Evolutionary conservation across 2,113 vertebrate genomes (phyloP).

Genomic region (Herpailurus yagouaroundi): DNA sequence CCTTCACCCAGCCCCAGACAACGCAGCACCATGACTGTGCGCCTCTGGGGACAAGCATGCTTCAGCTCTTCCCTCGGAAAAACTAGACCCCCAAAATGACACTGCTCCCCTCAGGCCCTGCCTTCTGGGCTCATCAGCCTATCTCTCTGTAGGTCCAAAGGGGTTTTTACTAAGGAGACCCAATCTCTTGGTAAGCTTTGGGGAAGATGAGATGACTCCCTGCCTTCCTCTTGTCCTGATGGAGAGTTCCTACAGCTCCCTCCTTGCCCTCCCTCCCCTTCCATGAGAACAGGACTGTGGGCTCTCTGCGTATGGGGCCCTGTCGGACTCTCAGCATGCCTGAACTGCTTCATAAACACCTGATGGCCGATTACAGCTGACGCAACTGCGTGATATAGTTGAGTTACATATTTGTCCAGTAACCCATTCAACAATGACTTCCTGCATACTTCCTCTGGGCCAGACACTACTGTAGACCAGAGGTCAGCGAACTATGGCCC

Average conservation of each 20-base stretch:
- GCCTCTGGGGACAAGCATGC: background rate
- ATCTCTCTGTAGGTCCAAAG: background rate
- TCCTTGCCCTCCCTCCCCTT: background rate
- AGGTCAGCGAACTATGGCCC: background rate
- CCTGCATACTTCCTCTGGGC: background rate
- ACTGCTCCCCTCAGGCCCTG: background rate
- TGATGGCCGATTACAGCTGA: background rate
- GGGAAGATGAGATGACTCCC: background rate
- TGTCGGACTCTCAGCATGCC: background rate
- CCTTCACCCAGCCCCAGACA: background rate
- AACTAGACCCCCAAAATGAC: background rate
- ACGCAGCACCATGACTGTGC: fast-evolving
- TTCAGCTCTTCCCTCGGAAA: background rate
- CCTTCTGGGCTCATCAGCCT: background rate
- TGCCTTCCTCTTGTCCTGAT: background rate
- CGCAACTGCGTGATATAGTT: no score
- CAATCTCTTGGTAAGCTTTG: background rate
- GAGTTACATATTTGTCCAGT: background rate
- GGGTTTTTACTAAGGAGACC: background rate
- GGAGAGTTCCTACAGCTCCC: background rate
- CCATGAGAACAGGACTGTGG: background rate
- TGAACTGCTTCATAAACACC: background rate
- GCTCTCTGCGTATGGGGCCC: fast-evolving
- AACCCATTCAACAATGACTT: background rate
- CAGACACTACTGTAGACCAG: background rate